A percentile compares a stretch with the other conserved stretches of the same genome.
Evolutionary conservation across 2,888 invertebrate genomes (phyloP).

Genomic region (Theretra japonica): DNA sequence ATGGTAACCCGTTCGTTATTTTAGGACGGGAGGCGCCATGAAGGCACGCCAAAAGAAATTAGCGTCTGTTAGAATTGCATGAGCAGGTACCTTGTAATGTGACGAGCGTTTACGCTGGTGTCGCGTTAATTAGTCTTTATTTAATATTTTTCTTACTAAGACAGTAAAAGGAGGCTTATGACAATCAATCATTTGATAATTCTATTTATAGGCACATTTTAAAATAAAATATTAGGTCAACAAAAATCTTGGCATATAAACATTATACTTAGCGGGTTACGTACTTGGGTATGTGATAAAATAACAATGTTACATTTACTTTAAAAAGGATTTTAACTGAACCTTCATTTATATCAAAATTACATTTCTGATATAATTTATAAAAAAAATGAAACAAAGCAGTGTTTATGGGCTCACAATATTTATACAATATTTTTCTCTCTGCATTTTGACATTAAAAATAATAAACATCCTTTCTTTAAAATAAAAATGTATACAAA

Average conservation of each 20-base stretch:
- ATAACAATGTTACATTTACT: too few species aligned
- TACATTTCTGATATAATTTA: neutral
- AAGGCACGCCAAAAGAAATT: conserved; percentile 20
- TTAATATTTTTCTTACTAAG: too few species aligned
- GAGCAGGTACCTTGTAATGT: neutral
- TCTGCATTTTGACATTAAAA: conserved; percentile 1
- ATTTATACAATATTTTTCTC: neutral
- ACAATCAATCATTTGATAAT: too few species aligned
- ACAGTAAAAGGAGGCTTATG: too few species aligned
- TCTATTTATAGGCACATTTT: too few species aligned
- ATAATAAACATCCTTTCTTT: neutral
- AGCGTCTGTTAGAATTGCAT: conserved; percentile 11
- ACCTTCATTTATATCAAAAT: neutral
- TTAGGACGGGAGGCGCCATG: conserved; percentile 37
- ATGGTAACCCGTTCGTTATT: conserved; percentile 42
- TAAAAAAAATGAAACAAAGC: neutral
- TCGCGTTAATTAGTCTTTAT: neutral
- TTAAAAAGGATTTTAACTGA: too few species aligned
- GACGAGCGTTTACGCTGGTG: neutral
- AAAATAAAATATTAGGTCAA: too few species aligned
- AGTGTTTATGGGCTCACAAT: neutral
- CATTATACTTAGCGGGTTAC: too few species aligned
- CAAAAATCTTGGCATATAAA: too few species aligned
- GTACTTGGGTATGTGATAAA: too few species aligned
- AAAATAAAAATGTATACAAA: conserved; percentile 13